Conservation (phyloP, 37 sponge, comb jelly and placozoan species). For the Sycon ciliatum region DNA sequence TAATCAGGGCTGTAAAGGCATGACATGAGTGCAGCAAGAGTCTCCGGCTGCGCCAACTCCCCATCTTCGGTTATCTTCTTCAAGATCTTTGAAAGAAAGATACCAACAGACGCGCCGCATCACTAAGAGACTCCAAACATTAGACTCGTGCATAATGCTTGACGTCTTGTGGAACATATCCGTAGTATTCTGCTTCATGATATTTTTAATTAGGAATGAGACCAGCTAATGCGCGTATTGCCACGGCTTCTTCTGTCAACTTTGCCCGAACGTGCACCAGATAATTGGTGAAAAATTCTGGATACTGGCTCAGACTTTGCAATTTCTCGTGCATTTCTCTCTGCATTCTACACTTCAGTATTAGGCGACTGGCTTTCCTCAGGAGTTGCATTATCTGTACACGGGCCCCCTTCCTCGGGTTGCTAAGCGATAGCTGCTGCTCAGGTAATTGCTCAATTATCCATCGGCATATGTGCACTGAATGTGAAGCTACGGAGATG, state of each 20-base stretch:
- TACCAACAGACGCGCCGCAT: constrained; percentile 83
- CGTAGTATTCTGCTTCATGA: constrained; percentile 46
- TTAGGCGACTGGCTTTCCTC: constrained; percentile 82
- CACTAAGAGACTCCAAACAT: constrained; percentile 60
- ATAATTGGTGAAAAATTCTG: constrained; percentile 98
- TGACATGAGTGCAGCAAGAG: constrained; percentile 64
- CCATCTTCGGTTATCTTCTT: no score
- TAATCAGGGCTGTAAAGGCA: constrained; percentile 42
- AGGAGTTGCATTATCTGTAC: constrained; percentile 66
- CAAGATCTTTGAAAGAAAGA: constrained; percentile 78
- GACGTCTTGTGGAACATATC: constrained; percentile 66
- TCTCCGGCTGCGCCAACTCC: constrained; percentile 79
- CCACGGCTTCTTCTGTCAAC: constrained; percentile 58
- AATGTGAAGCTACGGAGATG: no score
- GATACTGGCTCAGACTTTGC: constrained; percentile 82
- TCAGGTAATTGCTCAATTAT: no score
- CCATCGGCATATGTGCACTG: no score
- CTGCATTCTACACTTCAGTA: constrained; percentile 74
- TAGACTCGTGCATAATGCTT: constrained; percentile 69
- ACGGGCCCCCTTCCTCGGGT: constrained; percentile 61
- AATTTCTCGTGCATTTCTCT: constrained; percentile 76
- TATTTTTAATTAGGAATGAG: constrained; percentile 92
- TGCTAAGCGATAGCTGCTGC: constrained; percentile 69
- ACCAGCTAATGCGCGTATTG: constrained; percentile 88
- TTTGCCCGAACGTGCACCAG: constrained; percentile 77